phyloP scores from a whole-genome alignment of 2,113 vertebrate species.

The Climacteris rufus region DNA sequence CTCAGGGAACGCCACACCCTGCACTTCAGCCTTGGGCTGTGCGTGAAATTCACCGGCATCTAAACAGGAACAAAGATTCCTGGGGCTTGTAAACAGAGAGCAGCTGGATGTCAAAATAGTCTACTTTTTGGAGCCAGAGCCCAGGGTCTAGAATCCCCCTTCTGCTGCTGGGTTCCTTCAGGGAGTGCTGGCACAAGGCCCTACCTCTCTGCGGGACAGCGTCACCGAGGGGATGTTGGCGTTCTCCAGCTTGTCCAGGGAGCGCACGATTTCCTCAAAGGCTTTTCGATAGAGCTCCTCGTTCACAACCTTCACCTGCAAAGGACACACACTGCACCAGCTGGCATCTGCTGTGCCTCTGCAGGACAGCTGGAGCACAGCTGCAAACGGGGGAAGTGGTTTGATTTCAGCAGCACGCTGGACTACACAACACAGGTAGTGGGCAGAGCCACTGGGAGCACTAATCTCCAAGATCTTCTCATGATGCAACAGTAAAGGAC shows the following conservation, averaged over 20 bases:
- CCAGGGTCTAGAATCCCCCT: background rate
- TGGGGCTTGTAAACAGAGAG: background rate
- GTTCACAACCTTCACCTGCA: constrained; percentile 88
- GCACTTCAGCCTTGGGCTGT: background rate
- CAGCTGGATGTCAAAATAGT: background rate
- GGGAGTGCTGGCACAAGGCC: background rate
- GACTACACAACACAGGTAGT: background rate
- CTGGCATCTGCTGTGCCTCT: background rate
- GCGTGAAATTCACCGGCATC: background rate
- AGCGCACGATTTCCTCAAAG: constrained; percentile 91
- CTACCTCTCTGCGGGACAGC: constrained; percentile 85
- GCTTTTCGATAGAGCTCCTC: constrained; percentile 83
- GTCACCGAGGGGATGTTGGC: constrained; percentile 93
- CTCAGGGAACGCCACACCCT: background rate
- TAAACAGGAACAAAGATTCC: background rate
- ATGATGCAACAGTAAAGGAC: background rate
- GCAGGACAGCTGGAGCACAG: background rate
- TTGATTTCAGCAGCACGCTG: background rate
- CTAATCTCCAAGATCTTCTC: background rate
- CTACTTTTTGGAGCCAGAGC: background rate
- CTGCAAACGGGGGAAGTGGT: background rate
- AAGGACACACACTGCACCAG: background rate
- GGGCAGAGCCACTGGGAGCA: background rate
- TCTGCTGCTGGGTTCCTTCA: background rate
- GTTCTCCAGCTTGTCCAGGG: constrained; percentile 94